Evolutionary conservation across 2,797 vertebrate genomes (phyloP).

Genomic region (Micrastur ruficollis): DNA sequence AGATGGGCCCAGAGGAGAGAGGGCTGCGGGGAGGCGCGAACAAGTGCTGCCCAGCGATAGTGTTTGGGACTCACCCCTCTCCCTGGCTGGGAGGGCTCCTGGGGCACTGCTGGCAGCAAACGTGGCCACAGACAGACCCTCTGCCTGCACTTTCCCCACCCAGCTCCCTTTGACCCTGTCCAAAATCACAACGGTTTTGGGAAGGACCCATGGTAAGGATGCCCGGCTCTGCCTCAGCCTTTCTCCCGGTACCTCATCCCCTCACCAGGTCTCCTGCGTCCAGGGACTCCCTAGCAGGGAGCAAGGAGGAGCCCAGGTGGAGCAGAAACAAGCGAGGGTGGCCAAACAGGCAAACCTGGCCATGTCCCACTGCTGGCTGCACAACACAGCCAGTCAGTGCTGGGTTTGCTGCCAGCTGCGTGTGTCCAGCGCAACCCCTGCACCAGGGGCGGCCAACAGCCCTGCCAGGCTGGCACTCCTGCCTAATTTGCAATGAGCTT

Average conservation of each 20-base stretch:
- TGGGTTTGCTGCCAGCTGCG: not conserved
- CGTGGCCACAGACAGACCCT: not conserved
- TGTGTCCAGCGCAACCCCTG: not conserved
- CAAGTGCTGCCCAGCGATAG: not conserved
- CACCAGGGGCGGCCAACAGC: not conserved
- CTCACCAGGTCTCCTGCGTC: not conserved
- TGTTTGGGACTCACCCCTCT: not conserved
- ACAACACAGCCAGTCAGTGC: rapidly evolving
- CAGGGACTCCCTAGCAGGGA: not conserved
- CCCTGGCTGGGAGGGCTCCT: not conserved
- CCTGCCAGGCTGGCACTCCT: rapidly evolving
- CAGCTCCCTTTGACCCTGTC: not conserved
- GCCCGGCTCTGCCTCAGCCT: not conserved
- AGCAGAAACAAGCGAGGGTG: not conserved
- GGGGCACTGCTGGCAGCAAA: not conserved
- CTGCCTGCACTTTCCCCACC: not conserved
- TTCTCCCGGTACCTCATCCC: not conserved
- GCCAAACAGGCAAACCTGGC: not conserved
- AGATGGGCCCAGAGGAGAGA: not conserved
- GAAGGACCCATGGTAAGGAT: not conserved
- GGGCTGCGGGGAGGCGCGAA: not conserved
- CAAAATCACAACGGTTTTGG: not conserved
- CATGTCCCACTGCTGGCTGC: not conserved
- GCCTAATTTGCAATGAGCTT: not conserved
- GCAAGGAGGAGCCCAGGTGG: not conserved